Percentiles rank a stretch among this genome's conserved stretches.
Evolutionary conservation across 2,888 invertebrate genomes (phyloP).

Genomic region (Zygothrica quintamaculata): DNA sequence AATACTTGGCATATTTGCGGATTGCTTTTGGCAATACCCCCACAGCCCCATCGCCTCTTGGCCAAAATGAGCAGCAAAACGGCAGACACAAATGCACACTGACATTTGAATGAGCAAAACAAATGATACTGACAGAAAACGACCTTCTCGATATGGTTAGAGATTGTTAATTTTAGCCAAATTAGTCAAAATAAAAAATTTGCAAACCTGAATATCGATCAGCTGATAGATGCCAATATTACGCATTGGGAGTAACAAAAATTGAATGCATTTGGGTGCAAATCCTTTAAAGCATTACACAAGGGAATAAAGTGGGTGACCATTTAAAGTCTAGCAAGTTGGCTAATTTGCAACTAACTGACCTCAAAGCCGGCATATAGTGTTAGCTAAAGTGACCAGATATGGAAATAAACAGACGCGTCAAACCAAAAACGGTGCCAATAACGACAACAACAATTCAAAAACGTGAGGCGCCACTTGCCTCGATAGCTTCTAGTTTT

Average conservation of each 20-base stretch:
- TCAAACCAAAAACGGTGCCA: conserved; percentile 58
- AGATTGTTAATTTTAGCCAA: conserved; percentile 70
- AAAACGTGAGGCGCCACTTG: conserved; percentile 76
- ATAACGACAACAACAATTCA: conserved; percentile 12
- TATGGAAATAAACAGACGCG: conserved; percentile 58
- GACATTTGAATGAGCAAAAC: conserved; percentile 72
- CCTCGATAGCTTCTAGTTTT: conserved; percentile 25
- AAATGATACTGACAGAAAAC: conserved; percentile 64
- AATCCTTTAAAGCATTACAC: conserved; percentile 57
- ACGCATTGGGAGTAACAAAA: conserved; percentile 16
- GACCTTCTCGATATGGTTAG: conserved; percentile 78
- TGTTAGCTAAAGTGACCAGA: conserved; percentile 34
- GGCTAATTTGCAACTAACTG: conserved; percentile 9
- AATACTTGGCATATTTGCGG: conserved; percentile 72
- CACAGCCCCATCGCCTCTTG: conserved; percentile 13
- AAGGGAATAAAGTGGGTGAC: conserved; percentile 47
- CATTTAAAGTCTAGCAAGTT: conserved; percentile 30
- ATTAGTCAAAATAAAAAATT: conserved; percentile 64
- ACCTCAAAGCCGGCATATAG: conserved; percentile 6
- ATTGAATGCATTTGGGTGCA: conserved; percentile 1
- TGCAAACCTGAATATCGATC: conserved; percentile 35
- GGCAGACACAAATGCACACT: conserved; percentile 54
- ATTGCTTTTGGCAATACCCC: conserved; percentile 66
- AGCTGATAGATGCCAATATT: conserved; percentile 31
- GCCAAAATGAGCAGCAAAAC: conserved; percentile 34